These are phyloP conservation scores for Minunthozetes semirufus DNA, from an alignment of 2,888 invertebrate species.

Conservation along the genomic window DNA sequence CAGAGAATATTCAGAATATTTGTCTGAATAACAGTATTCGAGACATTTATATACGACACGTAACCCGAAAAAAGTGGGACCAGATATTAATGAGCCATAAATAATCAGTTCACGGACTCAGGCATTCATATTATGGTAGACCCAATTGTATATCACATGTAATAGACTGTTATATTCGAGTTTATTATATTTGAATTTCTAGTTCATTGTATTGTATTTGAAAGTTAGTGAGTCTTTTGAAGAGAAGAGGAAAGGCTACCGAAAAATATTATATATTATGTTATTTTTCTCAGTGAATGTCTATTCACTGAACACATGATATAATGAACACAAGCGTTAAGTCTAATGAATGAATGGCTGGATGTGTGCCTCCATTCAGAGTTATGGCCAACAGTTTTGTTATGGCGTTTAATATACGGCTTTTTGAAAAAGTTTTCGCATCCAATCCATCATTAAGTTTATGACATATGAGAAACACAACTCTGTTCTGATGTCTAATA, in stretches of 20 bases:
- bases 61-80: neutral
- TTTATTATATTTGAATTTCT: too few species aligned
- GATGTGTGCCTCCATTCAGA: neutral
- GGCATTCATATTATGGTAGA: neutral
- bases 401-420: neutral
- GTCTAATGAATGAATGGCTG: neutral
- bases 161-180: too few species aligned
- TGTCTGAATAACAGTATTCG: neutral
- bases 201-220: too few species aligned
- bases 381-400: too few species aligned
- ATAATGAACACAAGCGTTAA: neutral
- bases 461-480: neutral
- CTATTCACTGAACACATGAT: too few species aligned
- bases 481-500: neutral
- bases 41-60: neutral
- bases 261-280: too few species aligned
- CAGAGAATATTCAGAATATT: neutral
- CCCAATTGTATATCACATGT: too few species aligned
- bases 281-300: too few species aligned
- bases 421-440: neutral
- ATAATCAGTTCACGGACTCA: neutral
- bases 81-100: constrained; percentile 7
- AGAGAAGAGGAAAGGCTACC: too few species aligned
- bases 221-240: too few species aligned
- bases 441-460: constrained; percentile 12